Evolutionary conservation across 1,140 invertebrate genomes (phyloP).

Genomic region (Chrysoperla carnea): DNA sequence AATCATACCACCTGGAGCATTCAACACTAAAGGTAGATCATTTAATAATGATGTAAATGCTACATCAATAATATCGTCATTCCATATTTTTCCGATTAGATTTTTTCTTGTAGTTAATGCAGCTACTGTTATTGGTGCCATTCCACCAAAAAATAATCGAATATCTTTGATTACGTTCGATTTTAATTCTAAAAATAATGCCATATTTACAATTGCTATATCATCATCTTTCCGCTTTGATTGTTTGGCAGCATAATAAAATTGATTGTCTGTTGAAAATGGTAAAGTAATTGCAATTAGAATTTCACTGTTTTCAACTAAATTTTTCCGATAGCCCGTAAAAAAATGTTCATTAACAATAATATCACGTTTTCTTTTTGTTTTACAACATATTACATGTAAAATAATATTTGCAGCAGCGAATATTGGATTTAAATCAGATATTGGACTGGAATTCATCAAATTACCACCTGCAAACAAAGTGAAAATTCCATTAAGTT

Average conservation of each 20-base stretch:
- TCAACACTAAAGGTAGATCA: constrained; percentile 57
- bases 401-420: constrained; percentile 49
- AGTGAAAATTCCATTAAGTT: too few species aligned
- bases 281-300: constrained; percentile 51
- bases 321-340: constrained; percentile 70
- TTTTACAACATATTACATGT: constrained; percentile 33
- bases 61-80: constrained; percentile 43
- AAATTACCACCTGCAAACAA: constrained; percentile 60
- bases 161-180: constrained; percentile 39
- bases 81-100: constrained; percentile 52
- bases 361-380: constrained; percentile 40
- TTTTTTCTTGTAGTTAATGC: constrained; percentile 45
- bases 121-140: constrained; percentile 74
- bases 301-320: constrained; percentile 58
- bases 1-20: constrained; percentile 82
- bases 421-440: constrained; percentile 85
- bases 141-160: constrained; percentile 67
- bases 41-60: constrained; percentile 43
- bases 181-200: constrained; percentile 46
- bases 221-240: constrained; percentile 82
- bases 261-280: constrained; percentile 46
- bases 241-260: constrained; percentile 82
- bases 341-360: constrained; percentile 75
- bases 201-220: constrained; percentile 86
- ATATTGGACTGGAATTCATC: constrained; percentile 89